Base-by-base conservation (phyloP, 2,797 vertebrate species). In the Esox masquinongy region DNA sequence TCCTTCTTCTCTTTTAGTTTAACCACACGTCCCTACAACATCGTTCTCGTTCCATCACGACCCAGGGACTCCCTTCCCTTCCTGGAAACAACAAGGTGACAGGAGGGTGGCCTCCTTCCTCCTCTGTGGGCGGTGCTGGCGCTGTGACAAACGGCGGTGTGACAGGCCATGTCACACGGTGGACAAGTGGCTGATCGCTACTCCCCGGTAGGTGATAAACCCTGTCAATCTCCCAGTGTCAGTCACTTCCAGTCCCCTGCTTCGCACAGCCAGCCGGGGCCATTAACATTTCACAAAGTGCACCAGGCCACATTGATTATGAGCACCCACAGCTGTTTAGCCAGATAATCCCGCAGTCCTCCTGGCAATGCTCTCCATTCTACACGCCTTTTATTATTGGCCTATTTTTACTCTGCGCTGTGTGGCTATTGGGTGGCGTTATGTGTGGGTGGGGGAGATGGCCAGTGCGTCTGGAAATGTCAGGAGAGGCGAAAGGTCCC, bases 241-340 rank as follows among this genome's bases (percentile, higher is more conserved):
- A 15, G 76, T 76, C 47, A 68, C 75, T 1, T 8, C 31, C 53
- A 79, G 49, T 26, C 47, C n/a, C 31, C 36, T 7, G 26, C 50
- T n/a, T 36, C 39, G 2, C 53, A 7, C 56, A 39, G 59, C 77
- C 79, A 79, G 70, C n/a, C 26, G 12, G 43, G 50, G 76, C 73
- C 86, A 86, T 91, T 90, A 87, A 85, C 85, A 89, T 91, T 92
- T 91, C 84, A 88, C 85, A 88, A 85, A 74, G 83, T 80, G 68
- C 84, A 83, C 78, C 81, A 69, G 63, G 49, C 39, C 77, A 78
- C 63, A 72, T 74, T 79, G 84, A 81, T 74, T 86, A 89, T 86
- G 79, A 87, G 88, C 88, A 88, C 88, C 85, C 78, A 81, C 84
- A 77, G 82, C 86, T 90, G 85, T 63, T 83, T 90, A 86, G 85